Percentiles rank a stretch among this genome's conserved stretches.
Evolutionary conservation across 2,797 vertebrate species (phyloP).

Genomic region (Hylomyscus alleni): DNA sequence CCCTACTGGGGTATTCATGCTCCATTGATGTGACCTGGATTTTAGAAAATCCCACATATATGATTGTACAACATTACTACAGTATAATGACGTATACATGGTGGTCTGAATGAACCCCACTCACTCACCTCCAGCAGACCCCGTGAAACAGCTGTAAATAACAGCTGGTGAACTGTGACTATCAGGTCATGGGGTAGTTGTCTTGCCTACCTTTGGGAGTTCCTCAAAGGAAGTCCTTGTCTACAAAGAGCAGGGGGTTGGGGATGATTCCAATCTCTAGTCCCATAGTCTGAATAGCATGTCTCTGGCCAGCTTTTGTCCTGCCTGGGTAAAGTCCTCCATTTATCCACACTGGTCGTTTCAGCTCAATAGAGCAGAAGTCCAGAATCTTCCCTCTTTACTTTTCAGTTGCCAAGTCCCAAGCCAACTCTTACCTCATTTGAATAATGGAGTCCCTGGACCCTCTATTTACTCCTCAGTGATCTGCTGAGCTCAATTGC

Average conservation of each 20-base stretch:
- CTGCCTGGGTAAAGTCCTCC: background rate
- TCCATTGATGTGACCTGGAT: rapidly evolving
- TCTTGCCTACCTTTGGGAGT: background rate
- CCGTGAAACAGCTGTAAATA: rapidly evolving
- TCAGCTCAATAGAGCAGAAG: conserved; percentile 27
- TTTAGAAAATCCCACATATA: background rate
- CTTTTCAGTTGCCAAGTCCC: conserved; percentile 5
- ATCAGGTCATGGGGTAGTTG: background rate
- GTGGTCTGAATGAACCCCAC: rapidly evolving
- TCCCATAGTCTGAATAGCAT: background rate
- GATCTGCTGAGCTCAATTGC: background rate
- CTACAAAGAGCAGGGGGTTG: no score
- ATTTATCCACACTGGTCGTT: background rate
- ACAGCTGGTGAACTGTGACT: background rate
- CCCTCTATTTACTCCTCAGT: conserved; percentile 60
- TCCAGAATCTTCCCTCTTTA: background rate
- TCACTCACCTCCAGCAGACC: rapidly evolving
- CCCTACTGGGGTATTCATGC: rapidly evolving
- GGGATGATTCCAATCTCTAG: background rate
- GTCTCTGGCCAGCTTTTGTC: background rate
- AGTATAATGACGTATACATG: background rate
- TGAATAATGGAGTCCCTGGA: background rate
- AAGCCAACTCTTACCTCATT: conserved; percentile 78
- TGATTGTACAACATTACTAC: rapidly evolving
- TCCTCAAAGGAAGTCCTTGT: background rate